These are phyloP conservation scores for Halyomorpha halys DNA, from an alignment of 1,140 invertebrate genomes.

Conservation along the genomic window DNA sequence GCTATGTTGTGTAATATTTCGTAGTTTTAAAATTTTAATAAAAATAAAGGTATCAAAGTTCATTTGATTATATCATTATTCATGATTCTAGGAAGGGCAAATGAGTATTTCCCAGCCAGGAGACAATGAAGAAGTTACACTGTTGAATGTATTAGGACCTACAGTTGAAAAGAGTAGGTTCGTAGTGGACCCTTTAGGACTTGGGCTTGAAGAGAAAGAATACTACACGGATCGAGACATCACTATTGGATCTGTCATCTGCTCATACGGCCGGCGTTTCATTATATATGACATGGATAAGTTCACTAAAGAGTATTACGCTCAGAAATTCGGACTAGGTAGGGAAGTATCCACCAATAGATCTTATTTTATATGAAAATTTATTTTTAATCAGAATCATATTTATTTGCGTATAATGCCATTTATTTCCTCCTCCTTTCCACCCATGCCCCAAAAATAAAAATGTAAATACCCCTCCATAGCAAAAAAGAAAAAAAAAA, in stretches of 20 bases:
- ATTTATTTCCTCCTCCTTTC: too few species aligned
- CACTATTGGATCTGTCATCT: slow-evolving; percentile 64
- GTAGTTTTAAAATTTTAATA: too few species aligned
- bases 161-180: slow-evolving; percentile 42
- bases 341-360: slow-evolving; percentile 26
- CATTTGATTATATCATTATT: too few species aligned
- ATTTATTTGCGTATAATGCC: too few species aligned
- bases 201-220: slow-evolving; percentile 39
- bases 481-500: too few species aligned
- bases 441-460: too few species aligned
- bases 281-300: slow-evolving; percentile 74
- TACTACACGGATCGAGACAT: slow-evolving; percentile 66
- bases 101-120: slow-evolving; percentile 39
- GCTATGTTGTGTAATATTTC: too few species aligned
- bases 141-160: slow-evolving; percentile 60
- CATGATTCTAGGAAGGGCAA: slow-evolving; percentile 27
- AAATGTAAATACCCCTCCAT: too few species aligned
- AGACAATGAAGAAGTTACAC: slow-evolving; percentile 44
- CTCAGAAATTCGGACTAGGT: slow-evolving; percentile 45
- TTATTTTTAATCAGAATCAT: too few species aligned
- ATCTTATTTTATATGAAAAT: too few species aligned
- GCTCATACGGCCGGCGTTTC: slow-evolving; percentile 68
- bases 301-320: slow-evolving; percentile 81
- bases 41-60: too few species aligned
- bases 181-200: slow-evolving; percentile 47